phyloP scores from a whole-genome alignment of 2,888 invertebrate genomes.

The Plemyria rubiginata region DNA sequence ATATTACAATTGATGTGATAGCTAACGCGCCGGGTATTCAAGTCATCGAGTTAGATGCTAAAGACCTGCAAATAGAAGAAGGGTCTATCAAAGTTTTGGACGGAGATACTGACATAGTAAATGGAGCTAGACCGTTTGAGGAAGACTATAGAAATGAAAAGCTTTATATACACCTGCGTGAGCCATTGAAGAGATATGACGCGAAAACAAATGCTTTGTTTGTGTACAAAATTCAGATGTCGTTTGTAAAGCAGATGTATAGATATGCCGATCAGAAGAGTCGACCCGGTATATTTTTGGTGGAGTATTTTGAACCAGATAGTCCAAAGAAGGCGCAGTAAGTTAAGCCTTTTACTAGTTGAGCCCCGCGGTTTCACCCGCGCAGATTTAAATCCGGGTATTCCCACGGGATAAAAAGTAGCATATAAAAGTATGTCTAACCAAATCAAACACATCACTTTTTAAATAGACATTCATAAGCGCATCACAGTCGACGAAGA shows the following conservation, averaged over 20 bases:
- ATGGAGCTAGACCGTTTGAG: conserved; percentile 62
- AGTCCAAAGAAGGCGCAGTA: conserved; percentile 54
- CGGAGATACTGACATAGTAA: conserved; percentile 61
- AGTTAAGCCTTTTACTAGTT: too few relatives aligned
- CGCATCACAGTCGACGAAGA: too few relatives aligned
- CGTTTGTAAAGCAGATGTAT: conserved; percentile 60
- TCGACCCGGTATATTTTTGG: conserved; percentile 64
- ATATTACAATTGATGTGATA: conserved; percentile 69
- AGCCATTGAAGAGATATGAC: conserved; percentile 62
- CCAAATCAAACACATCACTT: too few relatives aligned
- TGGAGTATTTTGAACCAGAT: conserved; percentile 62
- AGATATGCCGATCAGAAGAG: conserved; percentile 38
- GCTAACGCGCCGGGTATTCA: conserved; percentile 68
- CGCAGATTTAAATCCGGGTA: too few relatives aligned
- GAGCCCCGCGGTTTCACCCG: too few relatives aligned
- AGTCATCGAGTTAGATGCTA: conserved; percentile 68
- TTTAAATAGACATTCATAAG: too few relatives aligned
- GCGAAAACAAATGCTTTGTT: conserved; percentile 48
- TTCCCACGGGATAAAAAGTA: too few relatives aligned
- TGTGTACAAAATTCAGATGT: conserved; percentile 62
- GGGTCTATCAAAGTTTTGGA: conserved; percentile 63
- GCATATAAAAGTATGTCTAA: too few relatives aligned
- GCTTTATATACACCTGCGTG: conserved; percentile 64
- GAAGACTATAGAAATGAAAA: conserved; percentile 60
- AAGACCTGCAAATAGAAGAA: conserved; percentile 60